Base-by-base conservation (phyloP, 2,113 vertebrate genomes). In the Rostratula benghalensis region DNA sequence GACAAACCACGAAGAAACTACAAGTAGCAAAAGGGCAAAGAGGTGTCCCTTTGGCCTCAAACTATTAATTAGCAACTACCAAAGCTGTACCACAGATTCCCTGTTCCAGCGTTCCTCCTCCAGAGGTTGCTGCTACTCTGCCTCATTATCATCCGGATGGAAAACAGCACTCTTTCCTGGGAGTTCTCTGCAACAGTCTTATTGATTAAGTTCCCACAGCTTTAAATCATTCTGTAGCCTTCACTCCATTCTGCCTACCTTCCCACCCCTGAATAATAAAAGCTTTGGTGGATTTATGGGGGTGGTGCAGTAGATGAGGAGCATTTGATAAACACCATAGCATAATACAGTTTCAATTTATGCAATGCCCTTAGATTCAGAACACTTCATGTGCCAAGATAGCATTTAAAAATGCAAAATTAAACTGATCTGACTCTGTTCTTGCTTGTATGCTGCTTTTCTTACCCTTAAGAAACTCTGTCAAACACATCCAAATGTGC, bases 151-250 rank as follows among this genome's bases (percentile, higher is more conserved):
- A 98, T 98, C 96, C 97, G 97, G 98, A 97, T 96, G 96, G 98
- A 98, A 98, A 98, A 98, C 98, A 98, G 97, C 94, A 95, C 94
- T 96, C 97, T 98, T 98, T 96, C 97, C 97, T 92, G 97, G 97
- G 98, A 98, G 97, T 97, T 97, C 83, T 92, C 63, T 45, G 96
- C 97, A 98, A 98, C 97, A 97, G 94, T 87, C 96, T 97, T 98
- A 98, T 98, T 98, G 98, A 98, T 98, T 98, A 98, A 98, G 98
- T 98, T 98, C 98, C 97, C 97, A 98, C 97, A 97, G 97, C 95
- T 97, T 98, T 98, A 98, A 98, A 98, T 98, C 98, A 98, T 98
- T 97, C 98, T 98, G 96, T 92, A 98, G 95, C 96, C 97, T 98
- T 97, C 97, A 95, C 92, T 98, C 95, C 97, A 95, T 90, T 96